Conservation (phyloP, 2,113 vertebrate species). For the Phyllostomus discolor region DNA sequence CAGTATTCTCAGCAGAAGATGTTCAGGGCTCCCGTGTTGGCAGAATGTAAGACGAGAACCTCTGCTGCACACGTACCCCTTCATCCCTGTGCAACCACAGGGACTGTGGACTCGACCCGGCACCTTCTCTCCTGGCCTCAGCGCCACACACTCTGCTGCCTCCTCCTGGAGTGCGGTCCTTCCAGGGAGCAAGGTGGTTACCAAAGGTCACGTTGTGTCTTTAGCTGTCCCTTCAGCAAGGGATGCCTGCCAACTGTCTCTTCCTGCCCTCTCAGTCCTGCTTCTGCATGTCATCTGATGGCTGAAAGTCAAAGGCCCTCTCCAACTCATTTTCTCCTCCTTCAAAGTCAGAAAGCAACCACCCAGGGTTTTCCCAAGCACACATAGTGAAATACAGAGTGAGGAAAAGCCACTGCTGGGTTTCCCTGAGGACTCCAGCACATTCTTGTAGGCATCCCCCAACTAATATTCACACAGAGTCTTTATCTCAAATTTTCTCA, state of each 20-base stretch:
- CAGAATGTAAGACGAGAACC: neutral
- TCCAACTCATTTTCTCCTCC: neutral
- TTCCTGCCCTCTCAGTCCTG: too few relatives aligned
- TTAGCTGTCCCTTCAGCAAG: neutral
- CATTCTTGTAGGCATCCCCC: neutral
- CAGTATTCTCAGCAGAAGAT: neutral
- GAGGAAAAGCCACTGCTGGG: rapidly evolving
- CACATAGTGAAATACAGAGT: too few relatives aligned
- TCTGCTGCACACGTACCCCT: rapidly evolving
- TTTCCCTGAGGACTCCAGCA: neutral
- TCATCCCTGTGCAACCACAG: neutral
- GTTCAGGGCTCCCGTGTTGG: neutral
- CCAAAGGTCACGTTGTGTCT: neutral
- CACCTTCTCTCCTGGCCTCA: neutral
- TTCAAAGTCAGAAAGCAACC: neutral
- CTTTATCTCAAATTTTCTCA: neutral
- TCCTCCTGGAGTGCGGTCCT: neutral
- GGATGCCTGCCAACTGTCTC: neutral
- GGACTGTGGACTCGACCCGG: rapidly evolving
- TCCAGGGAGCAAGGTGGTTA: neutral
- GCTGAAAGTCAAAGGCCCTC: neutral
- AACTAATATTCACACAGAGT: too few relatives aligned
- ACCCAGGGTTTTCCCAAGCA: neutral
- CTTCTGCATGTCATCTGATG: neutral
- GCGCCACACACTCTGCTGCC: rapidly evolving